Evolutionary conservation across 1,140 invertebrate species (phyloP), one percentile per base, ranked within the genome.

Genomic region (Drosophila tristis): DNA sequence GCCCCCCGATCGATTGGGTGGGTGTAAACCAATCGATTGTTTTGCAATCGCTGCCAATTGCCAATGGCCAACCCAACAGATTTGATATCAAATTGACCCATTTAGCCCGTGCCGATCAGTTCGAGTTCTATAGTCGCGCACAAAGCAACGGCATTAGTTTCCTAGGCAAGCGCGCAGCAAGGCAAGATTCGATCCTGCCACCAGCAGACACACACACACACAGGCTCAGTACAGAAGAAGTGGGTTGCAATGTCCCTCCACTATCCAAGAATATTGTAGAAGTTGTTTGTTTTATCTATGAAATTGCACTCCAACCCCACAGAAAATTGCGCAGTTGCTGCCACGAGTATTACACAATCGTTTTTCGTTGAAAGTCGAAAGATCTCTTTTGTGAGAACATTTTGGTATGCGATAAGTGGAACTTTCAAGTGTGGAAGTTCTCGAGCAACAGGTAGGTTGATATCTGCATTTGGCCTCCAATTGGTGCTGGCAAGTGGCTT

Each of bases 61-160:
- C 48, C 57, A 55, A 66, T 20, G 20, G 20, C 20, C 23, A 25
- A 3, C 23, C 23, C 74, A 80, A 66, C 62, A 56, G 64, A 89
- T 72, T 80, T 84, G 66, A 84, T 87, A 87, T 86, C 68, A 66
- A 90, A 89, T 64, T 89, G 84, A 89, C 84, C 84, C 84, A 89
- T 89, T 89, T 86, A 54, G 59, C 53, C 20, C 20, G 20, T 20
- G 20, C 20, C 20, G 9, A 70, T 89, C 80, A 89, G 84, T 89
- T 67, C 80, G 73, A 89, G 67, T 89, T 80, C 51, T 80, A 49
- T 71, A 77, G 75, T 89, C 76, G 84, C 84, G 53, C 58, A 58
- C 26, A 64, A 63, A 90, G 85, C 80, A 90, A 89, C 84, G 53
- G 63, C 78, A 71, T 64, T 79, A 77, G 64, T 80, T 82, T 80